A percentile compares a stretch with the other conserved stretches of the same genome.
Evolutionary conservation across 2,797 vertebrate species (phyloP).

Genomic region (Yasuhikotakia modesta): DNA sequence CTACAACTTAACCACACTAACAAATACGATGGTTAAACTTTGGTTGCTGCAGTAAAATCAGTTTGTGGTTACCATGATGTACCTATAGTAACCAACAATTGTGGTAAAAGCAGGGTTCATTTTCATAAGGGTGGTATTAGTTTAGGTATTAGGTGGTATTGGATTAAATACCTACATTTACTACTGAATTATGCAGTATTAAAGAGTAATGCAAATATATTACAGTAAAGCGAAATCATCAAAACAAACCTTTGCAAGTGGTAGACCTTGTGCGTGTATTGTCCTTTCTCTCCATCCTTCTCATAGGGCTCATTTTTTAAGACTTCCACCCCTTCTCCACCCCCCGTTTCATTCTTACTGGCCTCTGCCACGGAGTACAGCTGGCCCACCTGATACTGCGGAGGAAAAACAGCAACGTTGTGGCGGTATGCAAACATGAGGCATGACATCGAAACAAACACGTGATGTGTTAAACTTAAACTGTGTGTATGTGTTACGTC

Average conservation of each 20-base stretch:
- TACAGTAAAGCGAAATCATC: not conserved
- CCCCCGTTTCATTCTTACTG: conserved; percentile 96
- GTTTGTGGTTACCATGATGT: too few relatives aligned
- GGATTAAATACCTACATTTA: too few relatives aligned
- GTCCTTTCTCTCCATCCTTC: conserved; percentile 89
- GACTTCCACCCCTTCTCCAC: conserved; percentile 96
- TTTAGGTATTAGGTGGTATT: too few relatives aligned
- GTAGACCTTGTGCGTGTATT: conserved; percentile 98
- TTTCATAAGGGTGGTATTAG: not conserved
- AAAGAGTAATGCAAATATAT: not conserved
- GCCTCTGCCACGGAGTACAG: conserved; percentile 94
- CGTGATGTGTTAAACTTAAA: conserved; percentile 46
- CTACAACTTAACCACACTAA: too few relatives aligned
- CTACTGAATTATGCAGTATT: too few relatives aligned
- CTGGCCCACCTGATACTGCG: conserved; percentile 94
- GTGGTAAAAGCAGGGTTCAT: too few relatives aligned
- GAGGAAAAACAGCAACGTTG: conserved; percentile 13
- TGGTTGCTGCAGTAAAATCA: too few relatives aligned
- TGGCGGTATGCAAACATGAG: not conserved
- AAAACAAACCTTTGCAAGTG: conserved; percentile 85
- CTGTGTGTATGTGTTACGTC: not conserved
- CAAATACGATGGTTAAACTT: too few relatives aligned
- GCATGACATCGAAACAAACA: not conserved
- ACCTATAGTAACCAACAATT: too few relatives aligned
- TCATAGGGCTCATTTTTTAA: conserved; percentile 90